phyloP scores from a whole-genome alignment of 64 coral and sea anemone species.

The Montipora cactus region DNA sequence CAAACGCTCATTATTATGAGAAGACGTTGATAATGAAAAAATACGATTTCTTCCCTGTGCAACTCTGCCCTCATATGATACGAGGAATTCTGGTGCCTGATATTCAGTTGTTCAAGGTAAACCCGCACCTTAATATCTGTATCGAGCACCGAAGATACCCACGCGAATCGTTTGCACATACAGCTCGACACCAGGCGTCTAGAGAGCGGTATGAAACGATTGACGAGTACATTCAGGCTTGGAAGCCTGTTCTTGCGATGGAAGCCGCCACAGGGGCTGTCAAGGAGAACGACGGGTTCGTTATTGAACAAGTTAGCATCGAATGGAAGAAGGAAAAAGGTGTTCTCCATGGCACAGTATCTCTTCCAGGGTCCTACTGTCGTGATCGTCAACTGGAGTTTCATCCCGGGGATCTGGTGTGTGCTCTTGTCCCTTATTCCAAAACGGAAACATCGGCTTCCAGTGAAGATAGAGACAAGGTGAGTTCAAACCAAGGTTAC shows the following conservation, averaged over 20 bases:
- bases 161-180: conserved; percentile 65
- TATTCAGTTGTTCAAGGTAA: conserved; percentile 73
- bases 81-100: conserved; percentile 68
- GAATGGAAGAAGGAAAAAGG: neutral
- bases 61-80: conserved; percentile 69
- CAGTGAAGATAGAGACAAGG: neutral
- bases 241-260: conserved; percentile 82
- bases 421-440: conserved; percentile 14
- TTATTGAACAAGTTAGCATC: conserved; percentile 57
- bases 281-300: conserved; percentile 75
- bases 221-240: conserved; percentile 69
- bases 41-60: conserved; percentile 69
- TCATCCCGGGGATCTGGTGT: conserved; percentile 41
- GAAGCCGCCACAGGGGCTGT: conserved; percentile 78
- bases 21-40: conserved; percentile 44
- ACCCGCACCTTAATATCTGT: conserved; percentile 63
- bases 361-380: conserved; percentile 20
- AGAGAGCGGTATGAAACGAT: conserved; percentile 52
- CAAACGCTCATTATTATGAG: conserved; percentile 60
- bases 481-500: neutral
- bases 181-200: conserved; percentile 61
- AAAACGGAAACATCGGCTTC: neutral
- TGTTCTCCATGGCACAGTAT: neutral
- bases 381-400: conserved; percentile 33
- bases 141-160: conserved; percentile 76